Conservation (phyloP, 2,888 invertebrate genomes). For the Bimastos eiseni region DNA sequence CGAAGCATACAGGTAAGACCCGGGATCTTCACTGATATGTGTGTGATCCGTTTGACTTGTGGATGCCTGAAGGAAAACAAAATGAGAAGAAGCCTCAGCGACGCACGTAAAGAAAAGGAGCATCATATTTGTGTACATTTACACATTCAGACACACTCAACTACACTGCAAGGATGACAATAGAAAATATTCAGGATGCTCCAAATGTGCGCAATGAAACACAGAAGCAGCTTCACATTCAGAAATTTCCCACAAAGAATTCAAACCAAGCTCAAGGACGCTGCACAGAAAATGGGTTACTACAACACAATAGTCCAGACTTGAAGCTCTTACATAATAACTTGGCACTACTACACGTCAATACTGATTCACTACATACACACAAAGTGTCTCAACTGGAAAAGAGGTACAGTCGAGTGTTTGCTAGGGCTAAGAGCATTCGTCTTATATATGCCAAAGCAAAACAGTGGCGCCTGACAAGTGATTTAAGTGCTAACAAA, state of each 20-base stretch:
- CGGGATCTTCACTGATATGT: not conserved
- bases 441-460: not conserved
- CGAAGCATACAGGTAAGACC: not conserved
- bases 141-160: not conserved
- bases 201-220: not conserved
- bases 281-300: not conserved
- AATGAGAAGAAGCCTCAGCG: slow-evolving; percentile 15
- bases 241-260: not conserved
- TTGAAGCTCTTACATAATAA: not conserved
- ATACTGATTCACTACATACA: not conserved
- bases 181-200: not conserved
- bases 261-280: not conserved
- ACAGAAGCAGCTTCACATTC: not conserved
- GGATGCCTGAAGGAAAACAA: not conserved
- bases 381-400: not conserved
- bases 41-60: not conserved
- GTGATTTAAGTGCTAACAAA: not conserved
- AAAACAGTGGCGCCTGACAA: not conserved
- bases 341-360: not conserved
- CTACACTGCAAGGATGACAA: too few relatives aligned
- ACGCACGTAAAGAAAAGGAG: not conserved
- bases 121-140: not conserved
- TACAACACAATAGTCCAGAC: not conserved
- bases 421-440: not conserved
- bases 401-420: not conserved